Evolutionary conservation across 1,140 invertebrate species (phyloP).

Genomic region (Gonatopus flavifemur): DNA sequence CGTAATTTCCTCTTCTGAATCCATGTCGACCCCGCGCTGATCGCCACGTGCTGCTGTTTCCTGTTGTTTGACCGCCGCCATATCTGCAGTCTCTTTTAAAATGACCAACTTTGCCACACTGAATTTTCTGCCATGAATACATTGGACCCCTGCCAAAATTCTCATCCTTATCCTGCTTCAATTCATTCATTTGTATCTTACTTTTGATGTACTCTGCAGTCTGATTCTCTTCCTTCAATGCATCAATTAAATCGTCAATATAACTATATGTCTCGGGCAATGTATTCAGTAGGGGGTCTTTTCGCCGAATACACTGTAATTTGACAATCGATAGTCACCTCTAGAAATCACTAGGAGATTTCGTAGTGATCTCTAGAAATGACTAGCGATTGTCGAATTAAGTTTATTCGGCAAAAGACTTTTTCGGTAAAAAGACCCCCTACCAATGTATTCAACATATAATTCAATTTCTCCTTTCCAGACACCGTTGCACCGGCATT

Average conservation of each 20-base stretch:
- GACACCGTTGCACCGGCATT: constrained; percentile 31
- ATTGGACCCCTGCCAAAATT: constrained; percentile 23
- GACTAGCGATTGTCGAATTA: too few species aligned
- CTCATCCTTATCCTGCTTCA: constrained; percentile 32
- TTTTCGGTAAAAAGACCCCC: too few species aligned
- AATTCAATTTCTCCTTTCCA: constrained; percentile 42
- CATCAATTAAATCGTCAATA: too few species aligned
- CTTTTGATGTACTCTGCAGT: constrained; percentile 46
- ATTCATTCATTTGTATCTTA: constrained; percentile 47
- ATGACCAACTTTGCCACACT: constrained; percentile 8
- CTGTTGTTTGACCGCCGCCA: neutral
- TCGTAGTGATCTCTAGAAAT: too few species aligned
- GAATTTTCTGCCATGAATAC: constrained; percentile 6
- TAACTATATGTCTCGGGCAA: too few species aligned
- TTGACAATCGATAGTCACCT: too few species aligned
- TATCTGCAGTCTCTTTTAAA: neutral
- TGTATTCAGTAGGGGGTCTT: too few species aligned
- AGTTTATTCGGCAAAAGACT: too few species aligned
- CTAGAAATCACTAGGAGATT: too few species aligned
- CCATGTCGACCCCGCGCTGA: neutral
- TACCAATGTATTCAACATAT: too few species aligned
- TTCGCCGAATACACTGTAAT: too few species aligned
- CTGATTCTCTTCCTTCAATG: too few species aligned
- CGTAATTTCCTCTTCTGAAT: neutral
- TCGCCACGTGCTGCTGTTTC: neutral